Evolutionary conservation across 2,888 invertebrate genomes (phyloP).

Genomic region (Sphaerophoria rueppellii): DNA sequence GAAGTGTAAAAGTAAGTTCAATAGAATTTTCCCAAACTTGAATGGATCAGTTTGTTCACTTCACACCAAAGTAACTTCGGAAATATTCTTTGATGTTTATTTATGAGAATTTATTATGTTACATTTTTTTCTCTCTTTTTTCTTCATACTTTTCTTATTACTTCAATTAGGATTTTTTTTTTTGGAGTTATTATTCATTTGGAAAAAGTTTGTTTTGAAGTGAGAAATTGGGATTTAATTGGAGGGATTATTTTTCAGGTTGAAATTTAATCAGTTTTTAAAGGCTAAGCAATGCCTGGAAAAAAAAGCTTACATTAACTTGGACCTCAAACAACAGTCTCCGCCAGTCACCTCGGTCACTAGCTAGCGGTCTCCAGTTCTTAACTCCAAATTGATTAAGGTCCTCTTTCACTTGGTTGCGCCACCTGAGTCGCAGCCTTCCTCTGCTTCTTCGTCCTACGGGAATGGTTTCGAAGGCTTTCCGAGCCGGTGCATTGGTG

Average conservation of each 20-base stretch:
- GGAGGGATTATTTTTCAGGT: not conserved
- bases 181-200: not conserved
- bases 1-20: not conserved
- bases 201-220: not conserved
- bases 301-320: no score
- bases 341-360: no score
- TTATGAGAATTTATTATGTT: conserved; percentile 9
- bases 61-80: conserved; percentile 7
- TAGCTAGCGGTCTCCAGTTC: no score
- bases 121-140: not conserved
- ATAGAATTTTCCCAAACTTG: conserved; percentile 16
- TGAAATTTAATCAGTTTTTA: not conserved
- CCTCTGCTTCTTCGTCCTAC: no score
- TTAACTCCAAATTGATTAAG: no score
- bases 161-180: conserved; percentile 9
- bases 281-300: no score
- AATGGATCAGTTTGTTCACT: conserved; percentile 36
- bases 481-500: no score
- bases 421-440: no score
- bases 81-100: conserved; percentile 38
- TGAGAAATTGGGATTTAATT: not conserved
- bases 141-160: not conserved
- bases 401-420: no score
- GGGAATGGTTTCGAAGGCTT: no score
- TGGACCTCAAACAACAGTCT: no score